Evolutionary conservation across 2,797 vertebrate genomes (phyloP), one percentile per base, ranked within the genome.

Genomic region (Danionella dracula): DNA sequence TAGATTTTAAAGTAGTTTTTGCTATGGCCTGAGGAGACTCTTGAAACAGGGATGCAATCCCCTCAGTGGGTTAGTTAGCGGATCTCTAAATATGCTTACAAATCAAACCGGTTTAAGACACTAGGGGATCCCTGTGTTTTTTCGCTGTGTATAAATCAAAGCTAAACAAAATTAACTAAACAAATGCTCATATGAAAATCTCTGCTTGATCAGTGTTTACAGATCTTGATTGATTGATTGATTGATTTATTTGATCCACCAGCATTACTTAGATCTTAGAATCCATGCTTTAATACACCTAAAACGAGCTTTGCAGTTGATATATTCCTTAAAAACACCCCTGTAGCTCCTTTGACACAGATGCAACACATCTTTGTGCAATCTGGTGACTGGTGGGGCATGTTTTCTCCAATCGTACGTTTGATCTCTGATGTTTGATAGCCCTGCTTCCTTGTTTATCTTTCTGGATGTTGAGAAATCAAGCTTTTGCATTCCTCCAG

Each of bases 401-500:
- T 61, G 29, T 59, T 59, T 45, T 29, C 20, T 45, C 41, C 61
- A 53, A 45, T 62, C 55, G 55, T n/a, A 41, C 34, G 53, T 42
- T 63, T 49, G 46, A 45, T 59, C 51, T 56, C 35, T 66, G 48
- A 46, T 11, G 32, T 56, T 63, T 48, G 71, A 68, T 53, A 35
- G 37, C 56, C 55, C 58, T 59, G 48, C 16, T 45, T 53, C 62
- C 68, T 56, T 46, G 19, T 59, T 67, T 51, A 54, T 40, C 66
- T 67, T 68, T 50, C 61, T 46, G 57, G 57, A 63, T 74, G 17
- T 61, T 68, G 63, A 70, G 78, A 77, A 78, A 78, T 66, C 74
- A 76, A 64, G 61, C 53, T 53, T 80, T 78, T 74, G 74, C 77
- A 78, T 77, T 70, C 27, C 62, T 31, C 60, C 60, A 5, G 71